Base-by-base conservation (phyloP, 1,140 invertebrate species). In the Drosophila takahashii region DNA sequence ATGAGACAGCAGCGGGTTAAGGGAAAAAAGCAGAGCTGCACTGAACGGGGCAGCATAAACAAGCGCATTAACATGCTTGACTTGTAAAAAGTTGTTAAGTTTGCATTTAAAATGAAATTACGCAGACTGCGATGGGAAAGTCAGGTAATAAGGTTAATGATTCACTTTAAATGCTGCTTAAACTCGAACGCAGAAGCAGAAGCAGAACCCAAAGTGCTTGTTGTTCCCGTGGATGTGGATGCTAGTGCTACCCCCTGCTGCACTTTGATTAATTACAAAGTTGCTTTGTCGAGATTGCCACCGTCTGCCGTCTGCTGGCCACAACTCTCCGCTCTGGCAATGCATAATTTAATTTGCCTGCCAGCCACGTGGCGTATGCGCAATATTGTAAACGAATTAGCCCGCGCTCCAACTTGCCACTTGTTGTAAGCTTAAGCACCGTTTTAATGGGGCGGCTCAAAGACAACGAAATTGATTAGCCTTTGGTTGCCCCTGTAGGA, bases 191-290 rank as follows among this genome's bases (percentile, higher is more conserved):
- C 42, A 39, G 39, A 47, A 9, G 4, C 27, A 27, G 27, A 27
- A 27, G 5, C 27, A 29, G 27, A 42, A 42, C 39, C 29, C 34
- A 22, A 50, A 54, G 59, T 48, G 51, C 36, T 13, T 47, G 52
- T 32, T 77, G 57, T 22, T 54, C 16, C 26, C 15, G 36, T 16
- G 16, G 54, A 3, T 41, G n/a, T 41, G n/a, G 39, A 2, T 41
- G 7, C 15, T 15, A n/a, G 15, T 80, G 64, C 18, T 58, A 27
- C 29, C 27, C 41, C 26, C 64, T 67, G 62, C 60, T 77, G 79
- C 83, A 87, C 76, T 87, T 87, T 83, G 75, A 89, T 89, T 89
- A 89, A 87, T 87, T 87, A 81, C 71, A 70, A 79, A 77, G 59
- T 50, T 67, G 29, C 77, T 66, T 78, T 81, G 59, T 39, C 41